Conservation (phyloP, 2,888 invertebrate species). For the Andrena bucephala region DNA sequence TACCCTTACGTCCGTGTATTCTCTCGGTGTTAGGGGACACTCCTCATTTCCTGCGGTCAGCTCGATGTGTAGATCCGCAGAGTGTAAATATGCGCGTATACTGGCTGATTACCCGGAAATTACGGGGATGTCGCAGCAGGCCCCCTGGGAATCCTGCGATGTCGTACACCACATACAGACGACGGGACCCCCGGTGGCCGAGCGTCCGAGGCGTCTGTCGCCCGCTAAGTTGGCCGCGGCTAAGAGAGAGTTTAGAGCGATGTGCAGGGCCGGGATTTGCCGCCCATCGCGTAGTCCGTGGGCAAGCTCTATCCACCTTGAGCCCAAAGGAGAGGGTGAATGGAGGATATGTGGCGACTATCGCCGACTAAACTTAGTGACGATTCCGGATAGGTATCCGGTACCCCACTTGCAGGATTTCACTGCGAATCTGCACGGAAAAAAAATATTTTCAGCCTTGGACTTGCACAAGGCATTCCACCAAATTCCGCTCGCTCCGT, state of each 20-base stretch:
- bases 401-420: background rate
- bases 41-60: no score
- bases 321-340: background rate
- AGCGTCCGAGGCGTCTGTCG: constrained; percentile 64
- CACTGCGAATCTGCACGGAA: background rate
- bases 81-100: no score
- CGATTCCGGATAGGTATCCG: background rate
- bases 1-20: no score
- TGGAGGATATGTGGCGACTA: background rate
- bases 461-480: background rate
- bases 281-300: background rate
- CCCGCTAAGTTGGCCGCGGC: background rate
- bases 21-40: no score
- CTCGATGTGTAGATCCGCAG: no score
- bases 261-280: background rate
- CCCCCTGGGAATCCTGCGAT: no score
- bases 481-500: background rate
- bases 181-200: no score
- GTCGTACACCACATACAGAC: no score
- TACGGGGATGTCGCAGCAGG: no score
- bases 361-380: background rate
- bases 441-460: background rate
- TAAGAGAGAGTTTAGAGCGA: background rate
- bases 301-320: background rate
- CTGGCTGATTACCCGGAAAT: no score